Conservation (phyloP, 2,888 invertebrate genomes). For the Mellilla xanthometata region DNA sequence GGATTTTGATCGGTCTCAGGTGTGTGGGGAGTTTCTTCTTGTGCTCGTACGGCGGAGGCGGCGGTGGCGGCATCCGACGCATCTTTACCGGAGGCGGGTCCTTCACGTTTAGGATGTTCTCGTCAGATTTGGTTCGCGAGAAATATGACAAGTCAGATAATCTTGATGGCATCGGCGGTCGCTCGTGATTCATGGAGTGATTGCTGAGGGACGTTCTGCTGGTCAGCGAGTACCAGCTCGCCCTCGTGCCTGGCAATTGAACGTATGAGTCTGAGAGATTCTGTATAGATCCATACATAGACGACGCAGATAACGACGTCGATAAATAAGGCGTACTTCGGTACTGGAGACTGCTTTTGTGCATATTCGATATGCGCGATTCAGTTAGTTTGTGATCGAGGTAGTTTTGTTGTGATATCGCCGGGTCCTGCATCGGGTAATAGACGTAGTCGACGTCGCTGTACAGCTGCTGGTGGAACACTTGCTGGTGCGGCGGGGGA, state of each 20-base stretch:
- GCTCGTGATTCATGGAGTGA: slow-evolving; percentile 85
- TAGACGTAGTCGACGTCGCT: slow-evolving; percentile 96
- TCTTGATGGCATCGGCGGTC: slow-evolving; percentile 84
- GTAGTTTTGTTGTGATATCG: slow-evolving; percentile 95
- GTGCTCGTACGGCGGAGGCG: slow-evolving; percentile 78
- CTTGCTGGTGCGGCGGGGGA: slow-evolving; percentile 91
- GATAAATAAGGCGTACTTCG: slow-evolving; percentile 91
- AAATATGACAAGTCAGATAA: slow-evolving; percentile 79
- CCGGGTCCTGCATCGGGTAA: slow-evolving; percentile 94
- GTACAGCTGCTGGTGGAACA: slow-evolving; percentile 94
- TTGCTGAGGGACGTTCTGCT: slow-evolving; percentile 83
- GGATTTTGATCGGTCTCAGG: slow-evolving; percentile 54
- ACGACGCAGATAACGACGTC: slow-evolving; percentile 84
- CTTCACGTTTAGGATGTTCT: slow-evolving; percentile 87
- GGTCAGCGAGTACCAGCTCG: slow-evolving; percentile 85
- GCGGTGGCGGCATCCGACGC: slow-evolving; percentile 80
- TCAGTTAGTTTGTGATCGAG: slow-evolving; percentile 93
- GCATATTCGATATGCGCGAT: slow-evolving; percentile 83
- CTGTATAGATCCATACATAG: slow-evolving; percentile 90
- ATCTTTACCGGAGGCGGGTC: slow-evolving; percentile 77
- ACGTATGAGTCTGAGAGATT: slow-evolving; percentile 90
- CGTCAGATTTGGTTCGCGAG: slow-evolving; percentile 89
- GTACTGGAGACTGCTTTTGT: slow-evolving; percentile 89
- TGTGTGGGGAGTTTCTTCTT: slow-evolving; percentile 82
- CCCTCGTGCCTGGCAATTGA: slow-evolving; percentile 84